Conservation (phyloP, 2,888 invertebrate species). For the Tortricodes alternella region DNA sequence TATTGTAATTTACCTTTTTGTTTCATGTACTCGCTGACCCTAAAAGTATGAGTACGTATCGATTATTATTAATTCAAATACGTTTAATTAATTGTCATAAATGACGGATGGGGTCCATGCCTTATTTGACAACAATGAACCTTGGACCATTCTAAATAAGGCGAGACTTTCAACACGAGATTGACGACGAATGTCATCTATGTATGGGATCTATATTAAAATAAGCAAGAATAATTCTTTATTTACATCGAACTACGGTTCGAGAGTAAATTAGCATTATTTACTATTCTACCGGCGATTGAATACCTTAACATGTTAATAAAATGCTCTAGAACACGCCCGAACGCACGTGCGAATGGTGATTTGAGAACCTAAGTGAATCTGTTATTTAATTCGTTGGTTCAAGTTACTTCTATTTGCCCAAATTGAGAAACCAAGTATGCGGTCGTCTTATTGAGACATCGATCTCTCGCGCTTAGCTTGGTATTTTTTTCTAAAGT, state of each 20-base stretch:
- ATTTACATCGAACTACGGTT: constrained; percentile 45
- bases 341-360: neutral
- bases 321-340: constrained; percentile 14
- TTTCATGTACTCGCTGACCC: constrained; percentile 73
- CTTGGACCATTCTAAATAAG: constrained; percentile 41
- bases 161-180: constrained; percentile 39
- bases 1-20: constrained; percentile 53
- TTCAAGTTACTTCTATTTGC: neutral
- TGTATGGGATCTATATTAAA: constrained; percentile 42
- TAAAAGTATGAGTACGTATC: constrained; percentile 76
- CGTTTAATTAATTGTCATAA: constrained; percentile 34
- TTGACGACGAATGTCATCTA: constrained; percentile 34
- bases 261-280: constrained; percentile 44
- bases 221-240: constrained; percentile 45
- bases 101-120: constrained; percentile 12
- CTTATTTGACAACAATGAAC: constrained; percentile 23
- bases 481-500: neutral
- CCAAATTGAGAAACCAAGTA: neutral
- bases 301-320: constrained; percentile 26
- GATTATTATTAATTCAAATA: constrained; percentile 38
- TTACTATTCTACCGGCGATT: constrained; percentile 35
- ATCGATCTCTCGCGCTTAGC: neutral
- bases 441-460: neutral
- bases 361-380: neutral
- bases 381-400: neutral